A percentile compares a stretch with the other conserved stretches of the same genome.
Evolutionary conservation across 2,888 invertebrate genomes (phyloP).

Genomic region (Lepidochrysops patricia): DNA sequence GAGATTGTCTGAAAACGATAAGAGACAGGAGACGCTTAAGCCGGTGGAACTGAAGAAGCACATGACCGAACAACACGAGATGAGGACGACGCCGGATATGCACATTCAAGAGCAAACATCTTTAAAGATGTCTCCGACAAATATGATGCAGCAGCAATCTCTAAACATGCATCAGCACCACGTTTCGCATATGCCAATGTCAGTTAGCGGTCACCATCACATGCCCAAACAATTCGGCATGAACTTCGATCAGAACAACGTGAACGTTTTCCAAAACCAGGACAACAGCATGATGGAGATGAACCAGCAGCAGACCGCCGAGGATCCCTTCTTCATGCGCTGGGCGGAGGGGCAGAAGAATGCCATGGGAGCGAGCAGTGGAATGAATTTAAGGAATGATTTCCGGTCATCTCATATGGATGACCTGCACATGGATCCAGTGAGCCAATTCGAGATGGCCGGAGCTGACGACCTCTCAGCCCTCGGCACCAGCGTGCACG

Average conservation of each 20-base stretch:
- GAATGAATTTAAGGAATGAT: neutral
- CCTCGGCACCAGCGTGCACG: neutral
- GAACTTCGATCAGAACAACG: slow-evolving; percentile 10
- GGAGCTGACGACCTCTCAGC: neutral
- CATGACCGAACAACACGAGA: neutral
- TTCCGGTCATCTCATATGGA: neutral
- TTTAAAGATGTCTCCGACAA: slow-evolving; percentile 9
- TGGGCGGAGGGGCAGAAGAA: neutral
- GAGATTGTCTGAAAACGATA: slow-evolving; percentile 2
- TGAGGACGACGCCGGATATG: neutral
- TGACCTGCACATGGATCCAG: slow-evolving; percentile 5
- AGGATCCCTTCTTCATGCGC: slow-evolving; percentile 10
- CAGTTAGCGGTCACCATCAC: neutral
- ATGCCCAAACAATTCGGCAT: slow-evolving; percentile 4
- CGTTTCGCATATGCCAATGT: neutral
- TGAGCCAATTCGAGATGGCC: neutral
- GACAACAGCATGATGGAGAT: slow-evolving; percentile 5
- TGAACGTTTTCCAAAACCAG: slow-evolving; percentile 6
- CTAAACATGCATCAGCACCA: slow-evolving; percentile 2
- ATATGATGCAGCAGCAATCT: slow-evolving; percentile 1
- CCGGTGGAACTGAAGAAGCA: neutral
- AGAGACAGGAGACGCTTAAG: neutral
- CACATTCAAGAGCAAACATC: neutral
- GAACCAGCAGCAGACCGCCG: slow-evolving; percentile 9
- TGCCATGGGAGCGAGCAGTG: neutral